Percentiles rank a stretch among this genome's conserved stretches.
These are phyloP conservation scores for Neostethus bicornis DNA, from an alignment of 2,797 vertebrate species.

Conservation along the genomic window DNA sequence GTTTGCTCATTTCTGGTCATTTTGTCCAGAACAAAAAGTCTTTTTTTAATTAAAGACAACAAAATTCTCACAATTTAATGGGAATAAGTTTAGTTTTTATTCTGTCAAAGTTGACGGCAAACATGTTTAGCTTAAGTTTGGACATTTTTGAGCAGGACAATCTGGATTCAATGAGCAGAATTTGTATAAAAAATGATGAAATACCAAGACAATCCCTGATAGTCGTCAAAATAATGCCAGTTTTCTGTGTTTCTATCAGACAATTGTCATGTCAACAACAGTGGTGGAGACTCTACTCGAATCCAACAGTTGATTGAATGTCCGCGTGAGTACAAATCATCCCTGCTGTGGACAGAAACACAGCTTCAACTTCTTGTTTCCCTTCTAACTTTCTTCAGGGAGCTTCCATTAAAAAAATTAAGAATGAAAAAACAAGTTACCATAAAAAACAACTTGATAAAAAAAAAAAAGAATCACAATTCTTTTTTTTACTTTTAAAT, in stretches of 20 bases:
- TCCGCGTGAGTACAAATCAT: slow-evolving; percentile 91
- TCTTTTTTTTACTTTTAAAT: no score
- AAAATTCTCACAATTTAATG: no score
- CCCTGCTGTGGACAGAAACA: slow-evolving; percentile 60
- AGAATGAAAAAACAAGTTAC: neutral
- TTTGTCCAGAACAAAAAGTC: slow-evolving; percentile 3
- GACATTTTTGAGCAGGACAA: neutral
- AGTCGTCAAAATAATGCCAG: slow-evolving; percentile 68
- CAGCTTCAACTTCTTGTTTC: neutral
- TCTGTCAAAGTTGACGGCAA: neutral
- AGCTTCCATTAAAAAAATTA: neutral
- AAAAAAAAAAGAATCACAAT: no score
- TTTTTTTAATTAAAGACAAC: no score
- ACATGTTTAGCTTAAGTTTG: neutral
- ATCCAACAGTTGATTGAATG: slow-evolving; percentile 96
- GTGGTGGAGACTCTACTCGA: slow-evolving; percentile 94
- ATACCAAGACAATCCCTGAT: slow-evolving; percentile 19
- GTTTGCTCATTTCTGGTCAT: slow-evolving; percentile 40
- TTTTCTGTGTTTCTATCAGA: slow-evolving; percentile 94
- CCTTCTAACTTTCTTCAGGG: neutral
- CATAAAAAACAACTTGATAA: neutral
- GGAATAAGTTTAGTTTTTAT: no score
- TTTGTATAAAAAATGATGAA: neutral
- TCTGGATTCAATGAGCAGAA: slow-evolving; percentile 35
- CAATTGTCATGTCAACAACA: slow-evolving; percentile 97